phyloP scores from a whole-genome alignment of 2,113 vertebrate species.

The Silurus asotus region DNA sequence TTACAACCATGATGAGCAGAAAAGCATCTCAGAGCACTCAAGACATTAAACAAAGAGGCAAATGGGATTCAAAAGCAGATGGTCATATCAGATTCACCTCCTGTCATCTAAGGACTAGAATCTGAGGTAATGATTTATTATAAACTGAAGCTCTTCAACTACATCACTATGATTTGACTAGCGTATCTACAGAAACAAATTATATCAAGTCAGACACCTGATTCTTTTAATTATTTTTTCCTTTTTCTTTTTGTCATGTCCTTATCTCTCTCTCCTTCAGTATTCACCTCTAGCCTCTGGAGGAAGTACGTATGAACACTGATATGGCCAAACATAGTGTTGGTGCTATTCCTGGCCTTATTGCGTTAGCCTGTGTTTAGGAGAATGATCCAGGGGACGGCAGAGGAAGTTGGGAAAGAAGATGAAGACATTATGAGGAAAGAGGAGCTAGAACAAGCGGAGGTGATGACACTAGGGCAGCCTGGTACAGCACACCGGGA shows the following conservation, averaged over 20 bases:
- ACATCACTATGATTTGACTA: not conserved
- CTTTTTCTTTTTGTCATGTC: not conserved
- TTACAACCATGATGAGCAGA: not conserved
- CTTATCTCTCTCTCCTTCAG: not conserved
- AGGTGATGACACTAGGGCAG: slow-evolving; percentile 4
- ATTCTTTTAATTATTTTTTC: not conserved
- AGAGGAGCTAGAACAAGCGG: not conserved
- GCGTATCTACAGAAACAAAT: not conserved
- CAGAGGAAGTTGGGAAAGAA: slow-evolving; percentile 21
- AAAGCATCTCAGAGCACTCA: not conserved
- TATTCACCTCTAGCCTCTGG: slow-evolving; percentile 1
- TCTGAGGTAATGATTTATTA: not conserved
- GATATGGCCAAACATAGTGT: slow-evolving; percentile 25
- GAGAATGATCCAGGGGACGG: not conserved
- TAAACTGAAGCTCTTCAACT: not conserved
- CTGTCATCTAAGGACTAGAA: not conserved
- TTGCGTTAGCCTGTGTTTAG: slow-evolving; percentile 8
- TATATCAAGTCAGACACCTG: not conserved
- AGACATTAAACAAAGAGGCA: not conserved
- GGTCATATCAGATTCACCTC: not conserved
- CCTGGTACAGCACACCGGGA: not conserved
- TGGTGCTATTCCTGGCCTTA: slow-evolving; percentile 36
- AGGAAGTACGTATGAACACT: slow-evolving; percentile 10
- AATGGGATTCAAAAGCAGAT: not conserved
- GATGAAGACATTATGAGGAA: slow-evolving; percentile 17